Evolutionary conservation across 2,888 invertebrate species (phyloP), one percentile per base, ranked within the genome.

Genomic region (Leucania comma): DNA sequence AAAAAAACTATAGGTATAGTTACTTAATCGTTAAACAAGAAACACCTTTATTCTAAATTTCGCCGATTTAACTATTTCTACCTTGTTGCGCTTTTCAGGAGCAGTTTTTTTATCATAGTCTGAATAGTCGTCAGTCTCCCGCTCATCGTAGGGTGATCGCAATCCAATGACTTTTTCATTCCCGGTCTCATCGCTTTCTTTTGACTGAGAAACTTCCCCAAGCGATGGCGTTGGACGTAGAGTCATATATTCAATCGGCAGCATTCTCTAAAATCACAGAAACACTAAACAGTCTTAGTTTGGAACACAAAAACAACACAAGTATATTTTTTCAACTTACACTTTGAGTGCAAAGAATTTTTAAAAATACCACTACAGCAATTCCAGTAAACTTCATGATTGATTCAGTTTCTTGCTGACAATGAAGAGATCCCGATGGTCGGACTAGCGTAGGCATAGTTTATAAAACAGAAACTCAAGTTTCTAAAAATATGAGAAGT

Each of bases 391-490:
- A 75, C 87, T 77, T 86, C 94, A 94, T 94, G 86, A 86, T 87
- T 72, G 77, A 83, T 82, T 76, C 82, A 78, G 72, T 76, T 65
- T 75, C 84, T 72, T 86, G 81, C 78, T 80, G 72, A 60, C 57
- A 86, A 81, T 88, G 80, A 84, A 89, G 80, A 87, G 87, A 86
- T 67, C 75, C 63, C 60, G 68, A 75, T 70, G 66, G 62, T 80
- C 69, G 72, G 76, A 73, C 80, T 78, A 74, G 64, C 77, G 85
- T 60, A 72, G 63, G 32, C 63, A 75, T 81, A 81, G 87, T 93
- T 93, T 91, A 87, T 89, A 93, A 65, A 94, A 94, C 91, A 91
- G 65, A 72, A 65, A 59, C 74, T 83, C 78, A 64, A 75, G 57
- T 85, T 78, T 70, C 69, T 81, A 83, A 84, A 82, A 89, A 92